These are phyloP conservation scores for Rotaria sp. DNA, from an alignment of 2,888 invertebrate genomes.

Conservation along the genomic window DNA sequence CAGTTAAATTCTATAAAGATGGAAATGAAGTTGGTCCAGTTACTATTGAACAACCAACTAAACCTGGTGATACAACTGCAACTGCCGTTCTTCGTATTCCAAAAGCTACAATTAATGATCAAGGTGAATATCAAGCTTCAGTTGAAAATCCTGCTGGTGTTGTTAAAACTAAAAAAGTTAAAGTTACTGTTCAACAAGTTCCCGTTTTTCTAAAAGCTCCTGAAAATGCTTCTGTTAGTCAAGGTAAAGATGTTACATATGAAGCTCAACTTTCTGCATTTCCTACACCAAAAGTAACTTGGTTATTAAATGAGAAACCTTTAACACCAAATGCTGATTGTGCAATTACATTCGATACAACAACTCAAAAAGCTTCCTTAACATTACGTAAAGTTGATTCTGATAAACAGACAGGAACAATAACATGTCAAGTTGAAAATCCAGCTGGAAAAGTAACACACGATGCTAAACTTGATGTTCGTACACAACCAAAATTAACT, in stretches of 20 bases:
- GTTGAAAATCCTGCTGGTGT: neutral
- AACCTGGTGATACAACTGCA: neutral
- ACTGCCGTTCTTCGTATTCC: neutral
- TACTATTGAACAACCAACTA: neutral
- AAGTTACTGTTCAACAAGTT: constrained; percentile 12
- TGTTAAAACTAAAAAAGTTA: constrained; percentile 6
- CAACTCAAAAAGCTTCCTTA: neutral
- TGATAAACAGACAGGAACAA: neutral
- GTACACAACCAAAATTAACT: neutral
- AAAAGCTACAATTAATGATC: neutral
- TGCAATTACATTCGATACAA: neutral
- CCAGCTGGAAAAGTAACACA: constrained; percentile 4
- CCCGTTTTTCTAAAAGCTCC: constrained; percentile 33
- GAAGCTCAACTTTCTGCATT: constrained; percentile 21
- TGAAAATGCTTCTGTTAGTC: constrained; percentile 16
- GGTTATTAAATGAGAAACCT: constrained; percentile 30
- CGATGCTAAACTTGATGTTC: neutral
- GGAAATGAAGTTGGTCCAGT: constrained; percentile 6
- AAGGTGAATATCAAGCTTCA: constrained; percentile 3
- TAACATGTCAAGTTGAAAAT: constrained; percentile 23
- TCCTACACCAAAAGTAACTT: constrained; percentile 37
- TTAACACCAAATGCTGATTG: neutral
- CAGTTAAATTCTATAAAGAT: constrained; percentile 14
- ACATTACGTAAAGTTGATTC: neutral
- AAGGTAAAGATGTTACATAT: constrained; percentile 38